Base-by-base conservation (phyloP, 2,797 vertebrate genomes). In the Dryobates pubescens region DNA sequence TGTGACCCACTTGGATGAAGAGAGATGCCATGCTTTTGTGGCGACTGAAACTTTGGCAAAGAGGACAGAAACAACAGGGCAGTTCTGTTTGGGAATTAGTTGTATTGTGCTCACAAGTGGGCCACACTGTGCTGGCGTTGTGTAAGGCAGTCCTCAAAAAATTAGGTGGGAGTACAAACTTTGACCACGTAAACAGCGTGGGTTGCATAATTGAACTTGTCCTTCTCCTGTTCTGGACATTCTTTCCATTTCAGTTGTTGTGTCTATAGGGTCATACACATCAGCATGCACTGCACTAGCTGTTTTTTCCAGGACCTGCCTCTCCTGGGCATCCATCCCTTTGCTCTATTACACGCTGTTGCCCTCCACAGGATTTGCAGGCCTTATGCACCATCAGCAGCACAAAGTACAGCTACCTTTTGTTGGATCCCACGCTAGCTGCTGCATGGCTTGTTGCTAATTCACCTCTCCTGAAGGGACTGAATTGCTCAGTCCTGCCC, bases 1-100 rank as follows among this genome's bases (percentile, higher is more conserved):
- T 81, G 68, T 75, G 65, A 73, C 87, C 82, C 14, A n/a, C 70
- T 78, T 89, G 87, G 76, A 72, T 75, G 69, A 78, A 80, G 85
- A 82, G 45, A 83, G 27, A 38, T 89, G 79, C 91, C 92, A 69
- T 91, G 84, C 47, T 95, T 92, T 89, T 91, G 92, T 90, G 89
- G 67, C 51, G 6, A 89, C 82, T 49, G 78, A 59, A 94, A 56
- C 65, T 75, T 85, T 91, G 88, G 78, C 88, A 85, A n/a, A 53
- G 56, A 73, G 23, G 45, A 58, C 45, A 71, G 77, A 59, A 93
- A 74, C 88, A 93, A 53, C 65, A 77, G 88, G 69, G 77, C 24
- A 53, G 34, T 41, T 91, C 58, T 85, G 43, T 67, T 75, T 1
- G 45, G 75, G 67, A 80, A 36, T 87, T 85, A 89, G 71, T 95